Evolutionary conservation across 2,797 vertebrate species (phyloP).

Genomic region (Loris lydekkerianus): DNA sequence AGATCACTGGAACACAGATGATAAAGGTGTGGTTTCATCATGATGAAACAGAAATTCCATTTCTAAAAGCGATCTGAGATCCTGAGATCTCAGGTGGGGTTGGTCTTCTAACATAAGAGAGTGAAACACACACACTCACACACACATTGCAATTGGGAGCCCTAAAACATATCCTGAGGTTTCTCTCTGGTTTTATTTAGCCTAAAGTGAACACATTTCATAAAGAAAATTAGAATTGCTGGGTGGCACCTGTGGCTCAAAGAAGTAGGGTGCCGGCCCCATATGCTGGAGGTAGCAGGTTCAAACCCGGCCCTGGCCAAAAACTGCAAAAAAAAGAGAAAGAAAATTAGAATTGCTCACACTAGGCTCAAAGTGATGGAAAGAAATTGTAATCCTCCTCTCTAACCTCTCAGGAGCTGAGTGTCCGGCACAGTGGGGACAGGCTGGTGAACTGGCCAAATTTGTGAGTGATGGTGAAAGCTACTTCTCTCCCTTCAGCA

Average conservation of each 20-base stretch:
- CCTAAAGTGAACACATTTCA: neutral
- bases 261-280: too few relatives aligned
- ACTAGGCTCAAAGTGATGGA: neutral
- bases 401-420: neutral
- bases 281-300: too few relatives aligned
- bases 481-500: neutral
- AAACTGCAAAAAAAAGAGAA: neutral
- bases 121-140: neutral
- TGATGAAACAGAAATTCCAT: neutral
- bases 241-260: too few relatives aligned
- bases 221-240: neutral
- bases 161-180: neutral
- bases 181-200: neutral
- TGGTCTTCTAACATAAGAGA: neutral
- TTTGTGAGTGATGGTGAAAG: neutral
- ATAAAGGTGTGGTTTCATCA: neutral
- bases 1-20: neutral
- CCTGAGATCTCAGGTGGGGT: neutral
- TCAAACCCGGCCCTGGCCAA: too few relatives aligned
- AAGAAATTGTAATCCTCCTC: neutral
- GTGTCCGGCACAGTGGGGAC: neutral
- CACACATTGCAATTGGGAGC: neutral
- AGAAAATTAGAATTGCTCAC: neutral
- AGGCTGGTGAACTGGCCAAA: neutral
- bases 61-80: neutral